Percentiles rank a stretch among this genome's conserved stretches.
Evolutionary conservation across 2,888 invertebrate genomes (phyloP).

Genomic region (Oeneis ivallda): DNA sequence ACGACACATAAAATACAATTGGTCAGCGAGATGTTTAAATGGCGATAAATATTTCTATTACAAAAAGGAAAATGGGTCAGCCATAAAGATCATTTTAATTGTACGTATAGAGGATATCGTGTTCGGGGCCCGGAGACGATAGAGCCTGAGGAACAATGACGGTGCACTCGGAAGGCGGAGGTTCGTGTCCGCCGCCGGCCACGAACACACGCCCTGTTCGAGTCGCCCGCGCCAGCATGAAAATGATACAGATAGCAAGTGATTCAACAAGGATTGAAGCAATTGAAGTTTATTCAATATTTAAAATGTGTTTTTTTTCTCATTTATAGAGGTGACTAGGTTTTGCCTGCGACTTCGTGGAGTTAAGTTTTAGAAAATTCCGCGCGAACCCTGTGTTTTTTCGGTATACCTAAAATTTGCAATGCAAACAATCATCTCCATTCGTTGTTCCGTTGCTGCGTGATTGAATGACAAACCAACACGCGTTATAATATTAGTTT

Average conservation of each 20-base stretch:
- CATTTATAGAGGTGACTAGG: no score
- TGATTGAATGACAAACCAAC: no score
- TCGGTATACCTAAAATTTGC: no score
- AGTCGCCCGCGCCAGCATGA: slow-evolving; percentile 55
- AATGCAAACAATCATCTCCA: no score
- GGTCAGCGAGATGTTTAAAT: slow-evolving; percentile 29
- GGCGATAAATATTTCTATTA: slow-evolving; percentile 32
- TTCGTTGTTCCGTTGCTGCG: no score
- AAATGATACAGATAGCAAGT: slow-evolving; percentile 13
- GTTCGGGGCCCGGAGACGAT: slow-evolving; percentile 48
- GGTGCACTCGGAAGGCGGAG: slow-evolving; percentile 71
- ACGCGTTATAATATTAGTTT: no score
- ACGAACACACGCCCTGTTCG: slow-evolving; percentile 58
- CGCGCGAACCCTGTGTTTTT: no score
- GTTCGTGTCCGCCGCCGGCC: slow-evolving; percentile 67
- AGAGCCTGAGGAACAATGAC: slow-evolving; percentile 64
- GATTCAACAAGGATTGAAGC: neutral
- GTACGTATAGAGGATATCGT: slow-evolving; percentile 52
- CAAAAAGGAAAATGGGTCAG: slow-evolving; percentile 35
- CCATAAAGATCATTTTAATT: slow-evolving; percentile 66
- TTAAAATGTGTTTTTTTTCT: no score
- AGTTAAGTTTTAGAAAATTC: no score
- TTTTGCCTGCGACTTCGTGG: no score
- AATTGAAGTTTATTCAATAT: neutral
- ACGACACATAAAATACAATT: slow-evolving; percentile 28